Conservation (phyloP, 1,140 invertebrate genomes). For the Triops cancriformis region DNA sequence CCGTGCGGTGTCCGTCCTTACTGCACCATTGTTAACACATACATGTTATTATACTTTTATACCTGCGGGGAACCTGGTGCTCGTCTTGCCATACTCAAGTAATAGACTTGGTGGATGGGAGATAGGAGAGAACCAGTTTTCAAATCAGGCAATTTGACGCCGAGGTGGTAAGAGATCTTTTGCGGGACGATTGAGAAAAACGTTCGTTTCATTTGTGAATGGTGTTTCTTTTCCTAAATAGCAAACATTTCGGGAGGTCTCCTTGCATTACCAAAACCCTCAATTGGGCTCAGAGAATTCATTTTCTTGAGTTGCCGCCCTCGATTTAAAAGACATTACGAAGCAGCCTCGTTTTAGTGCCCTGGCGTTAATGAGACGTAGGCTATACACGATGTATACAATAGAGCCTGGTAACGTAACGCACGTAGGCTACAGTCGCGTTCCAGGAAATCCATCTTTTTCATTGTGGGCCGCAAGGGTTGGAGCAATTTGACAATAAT, state of each 20-base stretch:
- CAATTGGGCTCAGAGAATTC: too few species aligned
- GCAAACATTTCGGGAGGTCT: neutral
- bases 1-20: neutral
- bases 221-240: neutral
- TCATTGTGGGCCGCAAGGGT: too few species aligned
- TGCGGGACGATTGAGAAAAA: neutral
- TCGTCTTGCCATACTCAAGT: neutral
- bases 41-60: neutral
- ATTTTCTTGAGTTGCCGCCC: too few species aligned
- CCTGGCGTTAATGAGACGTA: too few species aligned
- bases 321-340: too few species aligned
- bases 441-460: too few species aligned
- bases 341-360: too few species aligned
- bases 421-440: too few species aligned
- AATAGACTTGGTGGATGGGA: neutral
- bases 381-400: too few species aligned
- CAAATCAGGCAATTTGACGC: slow-evolving; percentile 11
- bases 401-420: too few species aligned
- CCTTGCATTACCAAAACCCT: neutral
- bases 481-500: too few species aligned
- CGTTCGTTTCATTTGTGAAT: neutral
- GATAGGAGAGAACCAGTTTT: neutral
- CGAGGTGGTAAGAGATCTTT: neutral
- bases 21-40: neutral
- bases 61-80: neutral